A percentile compares a stretch with the other conserved stretches of the same genome.
Evolutionary conservation across 2,888 invertebrate genomes (phyloP).

Genomic region (Melieria crassipennis): DNA sequence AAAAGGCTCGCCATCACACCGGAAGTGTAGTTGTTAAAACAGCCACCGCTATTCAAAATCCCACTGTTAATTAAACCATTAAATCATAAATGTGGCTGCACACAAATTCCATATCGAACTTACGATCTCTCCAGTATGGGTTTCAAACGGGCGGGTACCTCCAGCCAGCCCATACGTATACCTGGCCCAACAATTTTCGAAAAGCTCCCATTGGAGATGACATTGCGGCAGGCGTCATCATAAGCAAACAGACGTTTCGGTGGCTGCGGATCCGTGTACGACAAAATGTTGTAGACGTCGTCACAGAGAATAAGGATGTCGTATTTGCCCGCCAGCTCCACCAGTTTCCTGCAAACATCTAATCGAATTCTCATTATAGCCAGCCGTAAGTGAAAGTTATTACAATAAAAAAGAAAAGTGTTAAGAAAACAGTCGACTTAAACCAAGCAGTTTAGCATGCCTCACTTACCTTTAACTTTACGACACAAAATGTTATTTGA

Average conservation of each 20-base stretch:
- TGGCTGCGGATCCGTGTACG: constrained; percentile 64
- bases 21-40: constrained; percentile 71
- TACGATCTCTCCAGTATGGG: constrained; percentile 63
- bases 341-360: constrained; percentile 65
- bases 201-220: constrained; percentile 74
- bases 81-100: neutral
- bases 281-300: constrained; percentile 73
- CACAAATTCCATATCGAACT: constrained; percentile 38
- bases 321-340: constrained; percentile 65
- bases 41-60: constrained; percentile 70
- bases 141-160: constrained; percentile 67
- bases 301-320: constrained; percentile 69
- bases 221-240: constrained; percentile 68
- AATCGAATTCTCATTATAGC: neutral
- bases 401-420: neutral
- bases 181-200: constrained; percentile 74
- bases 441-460: too few relatives aligned
- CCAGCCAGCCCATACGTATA: constrained; percentile 74
- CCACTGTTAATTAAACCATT: constrained; percentile 35
- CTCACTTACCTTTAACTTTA: too few relatives aligned
- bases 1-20: constrained; percentile 69
- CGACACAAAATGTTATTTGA: too few relatives aligned
- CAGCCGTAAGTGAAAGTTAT: neutral
- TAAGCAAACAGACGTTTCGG: constrained; percentile 69
- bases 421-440: too few relatives aligned